These are phyloP conservation scores for Bicyclus anynana DNA, from an alignment of 1,140 invertebrate genomes.

Conservation along the genomic window DNA sequence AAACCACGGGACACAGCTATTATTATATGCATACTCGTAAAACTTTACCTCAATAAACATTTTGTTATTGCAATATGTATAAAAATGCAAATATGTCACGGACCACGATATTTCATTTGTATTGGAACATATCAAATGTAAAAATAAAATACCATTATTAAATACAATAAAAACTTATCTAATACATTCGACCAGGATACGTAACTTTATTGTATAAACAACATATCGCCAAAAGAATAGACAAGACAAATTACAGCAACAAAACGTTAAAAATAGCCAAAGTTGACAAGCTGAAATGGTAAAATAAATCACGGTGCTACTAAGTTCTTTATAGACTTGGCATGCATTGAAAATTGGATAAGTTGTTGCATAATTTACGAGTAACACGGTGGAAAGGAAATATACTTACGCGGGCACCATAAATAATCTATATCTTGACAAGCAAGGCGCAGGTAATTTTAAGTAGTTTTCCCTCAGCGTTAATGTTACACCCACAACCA, in stretches of 20 bases:
- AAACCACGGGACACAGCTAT: too few relatives aligned
- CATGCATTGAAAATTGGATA: constrained; percentile 12
- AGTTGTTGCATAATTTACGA: constrained; percentile 21
- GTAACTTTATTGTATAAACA: too few relatives aligned
- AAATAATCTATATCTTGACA: constrained; percentile 56
- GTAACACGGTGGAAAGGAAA: constrained; percentile 10
- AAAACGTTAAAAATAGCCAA: not conserved
- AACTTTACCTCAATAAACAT: too few relatives aligned
- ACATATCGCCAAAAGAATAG: not conserved
- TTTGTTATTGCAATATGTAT: too few relatives aligned
- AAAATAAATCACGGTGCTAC: constrained; percentile 13
- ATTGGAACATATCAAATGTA: too few relatives aligned
- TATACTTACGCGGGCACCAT: constrained; percentile 26
- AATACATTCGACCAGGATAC: too few relatives aligned
- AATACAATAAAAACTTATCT: too few relatives aligned
- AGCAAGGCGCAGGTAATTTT: constrained; percentile 48
- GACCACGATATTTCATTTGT: too few relatives aligned
- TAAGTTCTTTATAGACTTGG: constrained; percentile 5
- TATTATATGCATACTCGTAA: too few relatives aligned
- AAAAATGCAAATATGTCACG: too few relatives aligned
- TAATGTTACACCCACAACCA: constrained; percentile 1
- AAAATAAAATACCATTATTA: too few relatives aligned
- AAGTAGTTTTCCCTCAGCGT: constrained; percentile 43
- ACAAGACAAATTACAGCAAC: not conserved
- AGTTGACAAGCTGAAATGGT: not conserved